phyloP scores from a whole-genome alignment of 1,140 invertebrate genomes.

The Atta cephalotes region DNA sequence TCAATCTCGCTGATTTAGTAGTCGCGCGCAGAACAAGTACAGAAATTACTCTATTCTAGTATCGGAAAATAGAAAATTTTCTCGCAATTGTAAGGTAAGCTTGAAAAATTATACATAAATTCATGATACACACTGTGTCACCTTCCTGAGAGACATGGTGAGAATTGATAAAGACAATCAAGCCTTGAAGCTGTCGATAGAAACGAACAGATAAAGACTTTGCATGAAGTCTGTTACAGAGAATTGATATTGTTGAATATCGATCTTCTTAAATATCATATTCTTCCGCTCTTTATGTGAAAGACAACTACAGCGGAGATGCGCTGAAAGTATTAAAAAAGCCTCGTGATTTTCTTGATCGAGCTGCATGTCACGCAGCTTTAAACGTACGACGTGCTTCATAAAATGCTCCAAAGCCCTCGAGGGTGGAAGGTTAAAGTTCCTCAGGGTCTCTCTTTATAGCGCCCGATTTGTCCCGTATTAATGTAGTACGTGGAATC shows the following conservation, averaged over 20 bases:
- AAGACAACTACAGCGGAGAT: background rate
- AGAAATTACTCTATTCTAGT: background rate
- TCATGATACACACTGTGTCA: background rate
- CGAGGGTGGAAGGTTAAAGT: constrained; percentile 43
- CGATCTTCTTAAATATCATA: constrained; percentile 23
- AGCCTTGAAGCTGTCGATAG: background rate
- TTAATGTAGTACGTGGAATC: constrained; percentile 24
- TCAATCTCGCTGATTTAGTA: background rate
- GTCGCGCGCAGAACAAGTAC: background rate
- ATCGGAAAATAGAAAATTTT: background rate
- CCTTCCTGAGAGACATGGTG: too few relatives aligned
- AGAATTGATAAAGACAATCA: background rate
- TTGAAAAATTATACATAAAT: background rate
- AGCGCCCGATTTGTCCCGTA: background rate
- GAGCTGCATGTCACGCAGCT: constrained; percentile 2
- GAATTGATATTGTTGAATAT: background rate
- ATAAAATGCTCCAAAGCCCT: constrained; percentile 21
- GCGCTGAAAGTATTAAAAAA: constrained; percentile 11
- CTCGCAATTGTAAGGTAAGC: background rate
- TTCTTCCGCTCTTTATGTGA: background rate
- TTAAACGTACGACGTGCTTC: constrained; percentile 3
- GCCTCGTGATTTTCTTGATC: background rate
- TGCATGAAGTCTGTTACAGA: background rate
- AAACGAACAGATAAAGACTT: background rate
- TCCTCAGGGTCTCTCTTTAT: constrained; percentile 44